These are phyloP conservation scores for Asobara japonica DNA, from an alignment of 1,140 invertebrate species.

Conservation along the genomic window DNA sequence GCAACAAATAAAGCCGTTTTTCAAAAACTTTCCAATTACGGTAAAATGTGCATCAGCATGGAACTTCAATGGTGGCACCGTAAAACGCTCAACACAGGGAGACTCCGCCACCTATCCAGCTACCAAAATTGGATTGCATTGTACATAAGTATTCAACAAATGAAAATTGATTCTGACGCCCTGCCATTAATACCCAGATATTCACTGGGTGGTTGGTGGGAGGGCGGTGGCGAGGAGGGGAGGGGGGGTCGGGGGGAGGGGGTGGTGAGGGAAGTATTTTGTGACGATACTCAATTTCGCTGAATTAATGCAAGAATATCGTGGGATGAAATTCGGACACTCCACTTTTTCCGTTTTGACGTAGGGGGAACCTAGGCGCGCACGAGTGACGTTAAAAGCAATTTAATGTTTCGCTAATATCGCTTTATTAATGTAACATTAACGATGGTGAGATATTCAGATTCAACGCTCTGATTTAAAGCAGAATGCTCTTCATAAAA, in stretches of 20 bases:
- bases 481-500: too few species aligned
- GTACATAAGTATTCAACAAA: conserved; percentile 65
- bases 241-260: too few species aligned
- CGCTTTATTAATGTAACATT: conserved; percentile 52
- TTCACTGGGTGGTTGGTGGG: too few species aligned
- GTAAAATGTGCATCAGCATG: conserved; percentile 54
- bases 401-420: conserved; percentile 59
- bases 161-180: conserved; percentile 66
- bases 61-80: conserved; percentile 40
- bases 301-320: conserved; percentile 59
- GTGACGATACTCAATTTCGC: conserved; percentile 49
- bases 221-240: too few species aligned
- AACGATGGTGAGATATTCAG: conserved; percentile 18
- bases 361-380: conserved; percentile 53
- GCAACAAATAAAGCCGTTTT: conserved; percentile 27
- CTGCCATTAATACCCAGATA: conserved; percentile 59
- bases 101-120: background rate
- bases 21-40: conserved; percentile 60
- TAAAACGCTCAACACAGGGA: background rate
- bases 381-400: conserved; percentile 60
- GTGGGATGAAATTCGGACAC: conserved; percentile 36
- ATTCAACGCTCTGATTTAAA: background rate
- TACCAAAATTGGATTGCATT: conserved; percentile 62
- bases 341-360: conserved; percentile 45
- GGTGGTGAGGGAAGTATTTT: conserved; percentile 45